phyloP scores from a whole-genome alignment of 2,888 invertebrate species.

The Frankliniella intonsa region DNA sequence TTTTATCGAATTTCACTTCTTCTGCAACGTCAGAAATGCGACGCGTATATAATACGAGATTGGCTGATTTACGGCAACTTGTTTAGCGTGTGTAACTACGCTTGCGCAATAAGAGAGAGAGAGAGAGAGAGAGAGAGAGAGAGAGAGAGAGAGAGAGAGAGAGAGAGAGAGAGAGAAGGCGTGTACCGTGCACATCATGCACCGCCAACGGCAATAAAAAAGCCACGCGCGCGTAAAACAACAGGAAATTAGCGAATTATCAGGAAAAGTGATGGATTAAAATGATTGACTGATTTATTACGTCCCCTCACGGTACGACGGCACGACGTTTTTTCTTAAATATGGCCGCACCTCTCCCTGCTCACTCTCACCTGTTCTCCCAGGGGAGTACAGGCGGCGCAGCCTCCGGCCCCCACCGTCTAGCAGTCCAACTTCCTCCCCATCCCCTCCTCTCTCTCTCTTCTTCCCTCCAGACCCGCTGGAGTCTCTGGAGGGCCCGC shows the following conservation, averaged over 20 bases:
- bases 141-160: not conserved
- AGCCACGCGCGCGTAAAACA: no score
- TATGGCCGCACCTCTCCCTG: no score
- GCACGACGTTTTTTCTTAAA: no score
- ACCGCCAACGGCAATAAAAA: no score
- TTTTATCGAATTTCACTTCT: constrained; percentile 11
- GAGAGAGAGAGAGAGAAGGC: not conserved
- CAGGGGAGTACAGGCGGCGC: no score
- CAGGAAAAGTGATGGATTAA: no score
- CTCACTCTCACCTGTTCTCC: no score
- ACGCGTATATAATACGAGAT: not conserved
- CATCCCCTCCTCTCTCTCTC: not conserved
- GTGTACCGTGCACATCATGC: no score
- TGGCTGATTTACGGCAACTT: not conserved
- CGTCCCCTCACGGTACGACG: no score
- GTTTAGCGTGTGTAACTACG: not conserved
- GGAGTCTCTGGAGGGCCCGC: not conserved
- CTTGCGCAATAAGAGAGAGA: not conserved
- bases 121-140: not conserved
- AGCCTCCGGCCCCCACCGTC: not conserved
- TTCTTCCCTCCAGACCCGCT: not conserved
- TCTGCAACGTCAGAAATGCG: not conserved
- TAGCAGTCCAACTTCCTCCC: not conserved
- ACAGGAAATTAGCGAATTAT: no score
- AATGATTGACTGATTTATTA: no score